A percentile compares a stretch with the other conserved stretches of the same genome.
Conservation (phyloP, 2,113 vertebrate genomes). For the Seriola dumerili region DNA sequence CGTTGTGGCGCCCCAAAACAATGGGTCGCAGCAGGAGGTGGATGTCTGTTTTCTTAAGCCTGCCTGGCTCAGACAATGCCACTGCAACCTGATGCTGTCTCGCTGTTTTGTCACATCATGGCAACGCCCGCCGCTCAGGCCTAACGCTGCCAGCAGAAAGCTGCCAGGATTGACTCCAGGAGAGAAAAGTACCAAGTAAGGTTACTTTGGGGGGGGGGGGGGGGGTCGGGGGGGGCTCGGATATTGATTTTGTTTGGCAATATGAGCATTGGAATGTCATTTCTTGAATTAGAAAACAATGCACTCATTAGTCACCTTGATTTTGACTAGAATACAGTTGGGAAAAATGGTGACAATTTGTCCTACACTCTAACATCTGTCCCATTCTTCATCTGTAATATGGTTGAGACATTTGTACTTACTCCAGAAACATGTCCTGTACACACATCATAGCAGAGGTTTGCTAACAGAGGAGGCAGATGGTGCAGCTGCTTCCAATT, state of each 20-base stretch:
- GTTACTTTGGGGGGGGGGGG: neutral
- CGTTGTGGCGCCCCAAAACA: constrained; percentile 27
- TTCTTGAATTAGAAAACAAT: neutral
- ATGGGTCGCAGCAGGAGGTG: constrained; percentile 36
- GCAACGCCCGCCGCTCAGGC: constrained; percentile 17
- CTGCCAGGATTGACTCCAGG: constrained; percentile 14
- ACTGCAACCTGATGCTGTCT: constrained; percentile 21
- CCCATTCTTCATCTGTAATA: constrained; percentile 15
- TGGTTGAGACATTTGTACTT: constrained; percentile 27
- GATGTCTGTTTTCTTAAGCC: constrained; percentile 46
- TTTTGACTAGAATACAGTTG: too few relatives aligned
- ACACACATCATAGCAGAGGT: constrained; percentile 41
- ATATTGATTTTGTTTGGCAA: constrained; percentile 8
- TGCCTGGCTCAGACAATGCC: constrained; percentile 11
- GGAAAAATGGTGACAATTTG: too few relatives aligned
- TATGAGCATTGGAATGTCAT: neutral
- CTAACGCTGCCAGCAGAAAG: constrained; percentile 8
- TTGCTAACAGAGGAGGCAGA: constrained; percentile 44
- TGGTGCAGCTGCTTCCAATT: constrained; percentile 80
- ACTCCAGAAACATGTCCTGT: constrained; percentile 49
- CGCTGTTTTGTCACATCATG: constrained; percentile 39
- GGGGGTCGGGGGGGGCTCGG: too few relatives aligned
- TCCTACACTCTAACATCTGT: neutral
- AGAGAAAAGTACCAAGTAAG: neutral
- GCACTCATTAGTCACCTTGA: too few relatives aligned